These are phyloP conservation scores for Glossophaga mutica DNA, from an alignment of 2,797 vertebrate genomes.

Conservation along the genomic window DNA sequence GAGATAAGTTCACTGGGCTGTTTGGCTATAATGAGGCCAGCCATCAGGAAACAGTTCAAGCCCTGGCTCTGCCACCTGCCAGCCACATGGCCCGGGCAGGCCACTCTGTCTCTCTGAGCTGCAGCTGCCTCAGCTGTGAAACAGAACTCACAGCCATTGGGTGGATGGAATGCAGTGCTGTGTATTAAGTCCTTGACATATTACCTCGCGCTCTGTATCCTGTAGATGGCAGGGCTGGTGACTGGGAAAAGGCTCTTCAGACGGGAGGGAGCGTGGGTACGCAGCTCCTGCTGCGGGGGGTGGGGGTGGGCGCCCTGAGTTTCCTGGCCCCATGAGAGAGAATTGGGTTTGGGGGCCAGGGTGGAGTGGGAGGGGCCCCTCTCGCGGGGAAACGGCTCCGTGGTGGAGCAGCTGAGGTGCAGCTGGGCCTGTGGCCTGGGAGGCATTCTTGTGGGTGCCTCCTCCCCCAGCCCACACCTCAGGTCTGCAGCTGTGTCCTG, in stretches of 20 bases:
- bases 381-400: neutral
- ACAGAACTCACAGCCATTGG: neutral
- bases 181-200: neutral
- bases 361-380: neutral
- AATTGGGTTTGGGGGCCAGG: neutral
- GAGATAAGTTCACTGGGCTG: neutral
- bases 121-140: neutral
- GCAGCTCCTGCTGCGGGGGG: neutral
- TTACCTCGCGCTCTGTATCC: neutral
- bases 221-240: neutral
- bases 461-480: neutral
- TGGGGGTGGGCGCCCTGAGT: neutral
- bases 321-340: neutral
- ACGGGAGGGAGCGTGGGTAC: neutral
- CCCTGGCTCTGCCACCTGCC: neutral
- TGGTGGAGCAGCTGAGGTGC: conserved; percentile 57
- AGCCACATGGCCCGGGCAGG: neutral
- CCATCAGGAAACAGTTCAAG: neutral
- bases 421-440: conserved; percentile 63
- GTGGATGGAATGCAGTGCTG: neutral
- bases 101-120: neutral
- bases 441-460: conserved; percentile 21
- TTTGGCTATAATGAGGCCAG: neutral
- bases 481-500: conserved; percentile 32
- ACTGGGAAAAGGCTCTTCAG: neutral